phyloP scores from a whole-genome alignment of 2,888 invertebrate genomes.

The Crematogaster levior region DNA sequence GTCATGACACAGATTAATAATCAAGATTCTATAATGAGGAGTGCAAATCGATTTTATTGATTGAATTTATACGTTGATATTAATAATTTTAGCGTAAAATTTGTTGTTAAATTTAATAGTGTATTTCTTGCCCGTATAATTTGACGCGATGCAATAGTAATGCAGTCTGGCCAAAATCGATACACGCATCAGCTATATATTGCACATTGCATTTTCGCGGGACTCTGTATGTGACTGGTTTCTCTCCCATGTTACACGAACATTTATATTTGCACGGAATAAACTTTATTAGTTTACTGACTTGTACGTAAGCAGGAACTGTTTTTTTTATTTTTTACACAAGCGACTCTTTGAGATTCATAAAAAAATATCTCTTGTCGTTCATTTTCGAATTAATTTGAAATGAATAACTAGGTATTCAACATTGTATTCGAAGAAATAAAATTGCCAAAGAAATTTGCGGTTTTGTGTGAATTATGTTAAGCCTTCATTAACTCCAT shows the following conservation, averaged over 20 bases:
- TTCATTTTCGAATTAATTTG: background rate
- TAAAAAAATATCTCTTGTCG: background rate
- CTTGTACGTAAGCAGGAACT: conserved; percentile 18
- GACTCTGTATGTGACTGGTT: background rate
- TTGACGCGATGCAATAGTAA: conserved; percentile 53
- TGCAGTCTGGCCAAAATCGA: conserved; percentile 51
- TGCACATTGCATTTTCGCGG: conserved; percentile 11
- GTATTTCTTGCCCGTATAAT: conserved; percentile 48
- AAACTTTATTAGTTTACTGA: conserved; percentile 40
- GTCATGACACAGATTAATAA: background rate
- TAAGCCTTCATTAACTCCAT: background rate
- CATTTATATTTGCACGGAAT: conserved; percentile 22
- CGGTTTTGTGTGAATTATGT: background rate
- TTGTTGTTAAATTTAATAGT: conserved; percentile 44
- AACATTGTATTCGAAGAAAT: background rate
- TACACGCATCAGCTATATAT: conserved; percentile 46
- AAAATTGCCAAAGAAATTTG: background rate
- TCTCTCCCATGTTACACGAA: background rate
- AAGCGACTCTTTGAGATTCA: background rate
- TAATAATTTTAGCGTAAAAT: background rate
- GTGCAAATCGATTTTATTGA: background rate
- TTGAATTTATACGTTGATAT: background rate
- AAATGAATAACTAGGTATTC: background rate
- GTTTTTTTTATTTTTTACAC: background rate
- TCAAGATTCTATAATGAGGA: background rate